These are phyloP conservation scores for Rhinatrema bivittatum DNA, from an alignment of 2,797 vertebrate species.

Conservation along the genomic window DNA sequence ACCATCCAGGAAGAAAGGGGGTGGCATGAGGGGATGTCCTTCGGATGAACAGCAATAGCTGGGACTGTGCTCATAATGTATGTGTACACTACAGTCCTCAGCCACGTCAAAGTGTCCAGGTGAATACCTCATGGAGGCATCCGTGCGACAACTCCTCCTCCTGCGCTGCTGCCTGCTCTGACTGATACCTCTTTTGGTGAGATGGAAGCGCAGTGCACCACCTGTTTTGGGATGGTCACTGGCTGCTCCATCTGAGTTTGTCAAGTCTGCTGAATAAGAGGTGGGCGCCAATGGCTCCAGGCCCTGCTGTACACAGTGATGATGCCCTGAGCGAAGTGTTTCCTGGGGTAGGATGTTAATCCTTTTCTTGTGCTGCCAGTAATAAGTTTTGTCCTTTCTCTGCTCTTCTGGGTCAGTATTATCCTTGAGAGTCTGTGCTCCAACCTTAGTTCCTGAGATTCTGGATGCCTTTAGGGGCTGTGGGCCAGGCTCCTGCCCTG, in stretches of 20 bases:
- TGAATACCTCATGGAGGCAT: constrained; percentile 51
- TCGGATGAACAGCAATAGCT: constrained; percentile 64
- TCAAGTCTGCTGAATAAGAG: background rate
- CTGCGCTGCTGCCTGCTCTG: constrained; percentile 49
- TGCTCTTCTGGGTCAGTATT: no score
- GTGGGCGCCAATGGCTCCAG: constrained; percentile 39
- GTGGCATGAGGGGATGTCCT: constrained; percentile 64
- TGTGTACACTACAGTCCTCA: constrained; percentile 56
- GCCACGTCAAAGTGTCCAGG: constrained; percentile 66
- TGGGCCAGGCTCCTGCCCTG: constrained; percentile 34
- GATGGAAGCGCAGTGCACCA: background rate
- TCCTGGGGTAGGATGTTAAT: constrained; percentile 1
- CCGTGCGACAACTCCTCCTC: constrained; percentile 61
- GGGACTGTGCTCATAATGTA: constrained; percentile 56
- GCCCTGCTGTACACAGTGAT: constrained; percentile 41
- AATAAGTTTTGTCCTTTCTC: constrained; percentile 47
- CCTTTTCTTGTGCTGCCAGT: constrained; percentile 34
- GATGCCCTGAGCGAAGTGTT: constrained; percentile 7
- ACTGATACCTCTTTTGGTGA: constrained; percentile 24
- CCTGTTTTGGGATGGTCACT: constrained; percentile 14
- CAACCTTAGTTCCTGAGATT: constrained; percentile 30
- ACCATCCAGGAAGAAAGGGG: constrained; percentile 68
- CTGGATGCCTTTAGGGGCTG: constrained; percentile 45
- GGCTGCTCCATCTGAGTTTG: constrained; percentile 38
- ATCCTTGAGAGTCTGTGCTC: constrained; percentile 4